Percentiles rank a stretch among this genome's conserved stretches.
These are phyloP conservation scores for Elanoides forficatus DNA, from an alignment of 2,113 vertebrate species.

Conservation along the genomic window DNA sequence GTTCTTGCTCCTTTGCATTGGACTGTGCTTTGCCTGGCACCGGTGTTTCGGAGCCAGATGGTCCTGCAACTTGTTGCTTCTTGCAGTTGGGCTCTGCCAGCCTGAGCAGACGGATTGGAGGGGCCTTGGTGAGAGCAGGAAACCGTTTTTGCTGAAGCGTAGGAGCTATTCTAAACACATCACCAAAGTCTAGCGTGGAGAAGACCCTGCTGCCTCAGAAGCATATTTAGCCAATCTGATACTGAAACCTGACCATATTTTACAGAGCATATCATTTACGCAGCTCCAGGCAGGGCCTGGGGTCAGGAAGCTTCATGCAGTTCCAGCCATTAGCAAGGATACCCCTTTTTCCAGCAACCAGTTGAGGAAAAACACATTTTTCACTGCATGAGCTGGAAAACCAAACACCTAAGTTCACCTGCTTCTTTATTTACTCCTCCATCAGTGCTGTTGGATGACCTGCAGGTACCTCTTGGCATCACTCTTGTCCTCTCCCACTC, in stretches of 20 bases:
- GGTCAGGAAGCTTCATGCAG: not conserved
- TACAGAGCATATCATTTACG: not conserved
- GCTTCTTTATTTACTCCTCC: not conserved
- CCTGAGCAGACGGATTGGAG: not conserved
- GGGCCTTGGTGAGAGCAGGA: not conserved
- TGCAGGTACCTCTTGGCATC: not conserved
- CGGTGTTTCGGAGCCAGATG: not conserved
- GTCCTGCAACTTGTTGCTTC: slow-evolving; percentile 12
- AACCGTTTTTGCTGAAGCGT: not conserved
- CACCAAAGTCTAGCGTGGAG: slow-evolving; percentile 1
- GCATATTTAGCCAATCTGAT: not conserved
- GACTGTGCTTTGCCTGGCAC: not conserved
- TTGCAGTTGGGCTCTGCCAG: slow-evolving; percentile 16
- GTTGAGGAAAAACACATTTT: not conserved
- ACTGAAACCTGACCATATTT: not conserved
- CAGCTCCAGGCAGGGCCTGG: not conserved
- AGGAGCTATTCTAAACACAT: slow-evolving; percentile 18
- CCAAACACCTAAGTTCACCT: not conserved
- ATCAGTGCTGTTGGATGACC: not conserved
- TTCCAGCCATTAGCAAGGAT: not conserved
- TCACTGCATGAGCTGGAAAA: not conserved
- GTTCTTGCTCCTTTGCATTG: not conserved
- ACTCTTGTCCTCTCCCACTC: not conserved
- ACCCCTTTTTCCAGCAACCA: not conserved
- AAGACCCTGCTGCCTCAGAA: slow-evolving; percentile 18